Evolutionary conservation across 2,888 invertebrate genomes (phyloP).

Genomic region (Melipona bicolor): DNA sequence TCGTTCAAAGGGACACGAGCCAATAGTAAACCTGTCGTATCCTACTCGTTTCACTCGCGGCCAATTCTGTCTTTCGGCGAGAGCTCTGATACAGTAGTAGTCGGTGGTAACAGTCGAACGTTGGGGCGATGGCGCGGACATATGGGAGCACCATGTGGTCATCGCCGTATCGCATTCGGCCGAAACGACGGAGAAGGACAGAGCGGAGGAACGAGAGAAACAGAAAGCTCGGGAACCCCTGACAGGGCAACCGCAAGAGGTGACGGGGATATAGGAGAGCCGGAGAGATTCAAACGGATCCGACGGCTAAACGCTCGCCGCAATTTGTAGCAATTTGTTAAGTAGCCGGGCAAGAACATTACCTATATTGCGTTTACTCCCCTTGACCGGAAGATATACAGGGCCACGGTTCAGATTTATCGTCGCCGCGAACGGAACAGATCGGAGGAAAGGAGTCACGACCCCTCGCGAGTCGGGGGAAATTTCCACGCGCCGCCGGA

Average conservation of each 20-base stretch:
- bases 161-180: slow-evolving; percentile 71
- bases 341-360: slow-evolving; percentile 83
- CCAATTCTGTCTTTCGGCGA: slow-evolving; percentile 54
- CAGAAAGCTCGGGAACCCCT: slow-evolving; percentile 55
- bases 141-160: slow-evolving; percentile 84
- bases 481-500: background rate
- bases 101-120: slow-evolving; percentile 21
- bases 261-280: slow-evolving; percentile 44
- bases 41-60: slow-evolving; percentile 31
- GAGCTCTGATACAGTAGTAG: slow-evolving; percentile 7
- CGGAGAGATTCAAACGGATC: slow-evolving; percentile 51
- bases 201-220: slow-evolving; percentile 34
- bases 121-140: slow-evolving; percentile 75
- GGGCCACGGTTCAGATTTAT: slow-evolving; percentile 79
- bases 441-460: slow-evolving; percentile 36
- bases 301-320: slow-evolving; percentile 80
- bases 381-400: slow-evolving; percentile 77
- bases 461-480: slow-evolving; percentile 20
- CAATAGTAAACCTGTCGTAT: slow-evolving; percentile 36
- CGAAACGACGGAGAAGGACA: slow-evolving; percentile 33
- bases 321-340: slow-evolving; percentile 85
- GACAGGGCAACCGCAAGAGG: slow-evolving; percentile 44
- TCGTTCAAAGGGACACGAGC: slow-evolving; percentile 15
- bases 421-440: slow-evolving; percentile 50
- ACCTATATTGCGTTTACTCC: slow-evolving; percentile 82